Base-by-base conservation (phyloP, 2,888 invertebrate genomes). In the Trachelus iudaicus region DNA sequence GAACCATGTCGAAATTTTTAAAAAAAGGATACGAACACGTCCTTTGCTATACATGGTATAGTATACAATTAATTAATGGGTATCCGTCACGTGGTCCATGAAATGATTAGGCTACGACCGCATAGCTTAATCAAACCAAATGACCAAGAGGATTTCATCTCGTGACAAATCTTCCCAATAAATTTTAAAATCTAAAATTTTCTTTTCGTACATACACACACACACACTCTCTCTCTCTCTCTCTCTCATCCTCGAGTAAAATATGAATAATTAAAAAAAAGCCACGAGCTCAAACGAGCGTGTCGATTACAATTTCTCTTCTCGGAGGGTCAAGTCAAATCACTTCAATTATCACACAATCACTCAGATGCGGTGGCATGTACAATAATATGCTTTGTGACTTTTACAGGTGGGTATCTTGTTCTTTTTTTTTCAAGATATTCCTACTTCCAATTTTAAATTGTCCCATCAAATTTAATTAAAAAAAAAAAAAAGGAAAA, bases 321-420 rank as follows among this genome's bases (percentile, higher is more conserved):
- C 69, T 76, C 86, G 87, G 87, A 88, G 88, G 89, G 89, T 85
- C 88, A 88, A 87, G 86, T 91, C 90, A 87, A 90, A 89, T 91
- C 89, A 89, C 89, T 90, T 89, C 86, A 87, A 89, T 89, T 90
- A 91, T 91, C 91, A 91, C 90, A 89, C 89, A 84, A 87, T 87
- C 88, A 86, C 86, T 89, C 88, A 87, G 86, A 87, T 87, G 85
- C 87, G 87, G 88, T 90, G 88, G 89, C 85, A 88, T 86, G 84
- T 86, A 89, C 85, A 85, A 86, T 83, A 82, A 84, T 86, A 85
- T 84, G 81, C 79, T 86, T 83, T 83, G 83, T 83, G 85, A 86
- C 83, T 86, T 81, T 81, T 83, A 83, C 82, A 85, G 85, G 81
- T 85, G 86, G 79, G 75, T 56, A n/a, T n/a, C 30, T 31, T 33